A percentile compares a stretch with the other conserved stretches of the same genome.
phyloP scores from a whole-genome alignment of 2,797 vertebrate genomes.

The Brachyalestes nurse region DNA sequence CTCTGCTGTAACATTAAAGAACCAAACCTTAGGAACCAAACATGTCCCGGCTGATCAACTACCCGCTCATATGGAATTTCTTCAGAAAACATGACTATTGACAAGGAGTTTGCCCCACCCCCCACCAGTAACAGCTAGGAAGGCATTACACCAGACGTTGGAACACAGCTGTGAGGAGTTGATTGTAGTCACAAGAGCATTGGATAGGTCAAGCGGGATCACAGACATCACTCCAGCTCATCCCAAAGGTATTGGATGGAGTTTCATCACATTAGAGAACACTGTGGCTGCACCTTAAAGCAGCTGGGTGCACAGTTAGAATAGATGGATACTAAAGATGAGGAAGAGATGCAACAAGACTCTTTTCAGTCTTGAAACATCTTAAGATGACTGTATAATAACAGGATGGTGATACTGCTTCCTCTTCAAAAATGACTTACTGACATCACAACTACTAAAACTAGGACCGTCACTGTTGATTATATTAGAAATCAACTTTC shows the following conservation, averaged over 20 bases:
- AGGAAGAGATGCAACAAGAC: no score
- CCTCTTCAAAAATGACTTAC: background rate
- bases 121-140: background rate
- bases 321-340: no score
- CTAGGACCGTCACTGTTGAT: background rate
- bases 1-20: background rate
- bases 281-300: background rate
- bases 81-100: background rate
- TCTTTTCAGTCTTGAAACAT: background rate
- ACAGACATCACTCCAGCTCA: background rate
- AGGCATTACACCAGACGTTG: background rate
- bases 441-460: background rate
- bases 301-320: no score
- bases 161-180: background rate
- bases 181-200: background rate
- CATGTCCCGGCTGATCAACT: background rate
- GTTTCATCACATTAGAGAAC: background rate
- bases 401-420: slow-evolving; percentile 16
- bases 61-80: background rate
- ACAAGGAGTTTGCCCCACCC: background rate
- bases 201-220: no score
- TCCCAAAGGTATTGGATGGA: background rate
- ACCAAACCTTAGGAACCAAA: background rate
- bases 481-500: background rate
- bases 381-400: slow-evolving; percentile 33